A percentile compares a stretch with the other conserved stretches of the same genome.
Evolutionary conservation across 2,113 vertebrate species (phyloP).

Genomic region (Mesoclemmys tuberculata): DNA sequence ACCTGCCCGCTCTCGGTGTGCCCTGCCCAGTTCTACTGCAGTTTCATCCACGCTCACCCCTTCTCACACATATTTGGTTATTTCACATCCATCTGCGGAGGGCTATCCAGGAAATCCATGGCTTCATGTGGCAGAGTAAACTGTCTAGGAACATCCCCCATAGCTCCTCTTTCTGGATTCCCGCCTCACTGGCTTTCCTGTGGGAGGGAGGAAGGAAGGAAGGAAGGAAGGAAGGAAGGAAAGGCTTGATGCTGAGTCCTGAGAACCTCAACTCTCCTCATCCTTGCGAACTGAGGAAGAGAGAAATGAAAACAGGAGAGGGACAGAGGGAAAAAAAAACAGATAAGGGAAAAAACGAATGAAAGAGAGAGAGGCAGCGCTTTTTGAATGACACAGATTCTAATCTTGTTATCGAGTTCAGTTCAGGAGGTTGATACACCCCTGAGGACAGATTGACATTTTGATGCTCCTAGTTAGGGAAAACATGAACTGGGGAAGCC

Average conservation of each 20-base stretch:
- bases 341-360: background rate
- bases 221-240: background rate
- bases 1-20: background rate
- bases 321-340: background rate
- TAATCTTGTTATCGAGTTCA: conserved; percentile 58
- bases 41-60: background rate
- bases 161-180: background rate
- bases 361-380: background rate
- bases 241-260: background rate
- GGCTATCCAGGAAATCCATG: background rate
- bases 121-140: accelerated
- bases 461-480: conserved; percentile 75
- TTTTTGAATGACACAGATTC: conserved; percentile 2
- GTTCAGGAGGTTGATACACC: conserved; percentile 68
- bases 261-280: background rate
- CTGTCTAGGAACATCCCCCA: accelerated
- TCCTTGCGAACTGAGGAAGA: background rate
- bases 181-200: background rate
- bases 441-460: conserved; percentile 80
- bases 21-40: background rate
- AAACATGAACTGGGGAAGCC: conserved; percentile 70
- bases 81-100: background rate
- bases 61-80: background rate
- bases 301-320: background rate
- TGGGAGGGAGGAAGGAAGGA: background rate